phyloP scores from a whole-genome alignment of 2,888 invertebrate species.

The Andrena camellia region DNA sequence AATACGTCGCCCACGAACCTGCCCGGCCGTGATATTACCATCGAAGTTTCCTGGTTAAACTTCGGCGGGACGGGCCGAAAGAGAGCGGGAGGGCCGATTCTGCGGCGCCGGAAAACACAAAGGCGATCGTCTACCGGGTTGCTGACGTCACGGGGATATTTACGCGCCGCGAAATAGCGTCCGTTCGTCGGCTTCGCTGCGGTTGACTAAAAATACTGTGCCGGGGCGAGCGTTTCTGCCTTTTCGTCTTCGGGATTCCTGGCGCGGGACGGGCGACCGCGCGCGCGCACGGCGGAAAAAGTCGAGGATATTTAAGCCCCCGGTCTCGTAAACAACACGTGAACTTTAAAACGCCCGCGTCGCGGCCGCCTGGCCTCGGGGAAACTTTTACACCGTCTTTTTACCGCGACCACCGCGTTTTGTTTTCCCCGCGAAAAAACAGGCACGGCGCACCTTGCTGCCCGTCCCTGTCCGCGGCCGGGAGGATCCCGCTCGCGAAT shows the following conservation, averaged over 20 bases:
- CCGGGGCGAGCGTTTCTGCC: background rate
- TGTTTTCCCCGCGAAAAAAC: conserved; percentile 1
- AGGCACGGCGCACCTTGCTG: background rate
- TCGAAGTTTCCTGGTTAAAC: conserved; percentile 29
- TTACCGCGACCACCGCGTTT: conserved; percentile 5
- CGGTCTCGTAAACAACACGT: conserved; percentile 19
- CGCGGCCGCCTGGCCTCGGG: background rate
- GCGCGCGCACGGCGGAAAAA: conserved; percentile 17
- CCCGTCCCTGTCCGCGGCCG: background rate
- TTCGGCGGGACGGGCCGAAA: background rate
- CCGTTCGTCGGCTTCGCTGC: conserved; percentile 44
- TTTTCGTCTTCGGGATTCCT: conserved; percentile 21
- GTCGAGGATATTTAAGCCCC: conserved; percentile 32
- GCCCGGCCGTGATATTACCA: conserved; percentile 6
- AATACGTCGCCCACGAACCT: conserved; percentile 10
- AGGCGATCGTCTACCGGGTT: conserved; percentile 39
- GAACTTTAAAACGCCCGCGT: conserved; percentile 31
- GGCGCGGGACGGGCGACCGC: background rate
- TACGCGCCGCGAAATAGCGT: conserved; percentile 48
- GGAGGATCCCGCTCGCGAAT: background rate
- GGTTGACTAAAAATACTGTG: conserved; percentile 61
- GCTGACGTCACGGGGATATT: conserved; percentile 64
- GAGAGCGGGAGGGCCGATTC: conserved; percentile 11
- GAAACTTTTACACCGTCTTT: conserved; percentile 17
- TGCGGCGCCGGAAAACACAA: conserved; percentile 5